Evolutionary conservation across 2,113 vertebrate species (phyloP), one percentile per base, ranked within the genome.

Genomic region (Chaetodon auriga): DNA sequence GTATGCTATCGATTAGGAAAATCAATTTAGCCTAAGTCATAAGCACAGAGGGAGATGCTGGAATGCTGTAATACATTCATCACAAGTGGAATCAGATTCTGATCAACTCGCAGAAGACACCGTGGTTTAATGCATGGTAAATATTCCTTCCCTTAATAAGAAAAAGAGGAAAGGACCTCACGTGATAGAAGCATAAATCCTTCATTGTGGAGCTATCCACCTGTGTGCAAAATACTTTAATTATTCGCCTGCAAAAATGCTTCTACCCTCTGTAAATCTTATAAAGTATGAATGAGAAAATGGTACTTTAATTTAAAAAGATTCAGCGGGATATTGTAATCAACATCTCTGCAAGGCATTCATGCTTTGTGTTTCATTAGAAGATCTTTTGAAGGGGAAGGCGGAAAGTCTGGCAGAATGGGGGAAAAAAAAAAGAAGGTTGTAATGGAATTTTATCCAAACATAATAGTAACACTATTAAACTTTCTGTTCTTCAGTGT

Each of bases 1-100:
- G 82, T 68, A 63, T 81, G 48, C 70, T 82, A 95, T 94, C 25
- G 92, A 94, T 94, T 87, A 80, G 77, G 38, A 80, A 87, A 93
- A 93, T 94, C 91, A 68, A 94, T 94, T 81, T 75, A 48, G 62
- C 66, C 74, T 62, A 68, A 89, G 83, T 83, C 90, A 82, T 68
- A 70, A 75, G 87, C 74, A 63, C 68, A 84, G 70, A 77, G 79
- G 75, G 87, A 89, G 74, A 86, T 25, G 83, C 51, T 89, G 71
- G 81, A 86, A 87, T 81, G 83, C 87, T 60, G 89, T 86, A 89
- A 89, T 88, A 75, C 57, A 92, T 89, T 89, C 75, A 62, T 75
- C 54, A 70, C 63, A 86, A 87, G 73, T 68, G 70, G 74, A 80
- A 89, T 81, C 55, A 75, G 79, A 70, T 70, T 87, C 61, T 81